Percentiles rank a stretch among this genome's conserved stretches.
Conservation (phyloP, 2,113 vertebrate species). For the Rhizomys pruinosus region DNA sequence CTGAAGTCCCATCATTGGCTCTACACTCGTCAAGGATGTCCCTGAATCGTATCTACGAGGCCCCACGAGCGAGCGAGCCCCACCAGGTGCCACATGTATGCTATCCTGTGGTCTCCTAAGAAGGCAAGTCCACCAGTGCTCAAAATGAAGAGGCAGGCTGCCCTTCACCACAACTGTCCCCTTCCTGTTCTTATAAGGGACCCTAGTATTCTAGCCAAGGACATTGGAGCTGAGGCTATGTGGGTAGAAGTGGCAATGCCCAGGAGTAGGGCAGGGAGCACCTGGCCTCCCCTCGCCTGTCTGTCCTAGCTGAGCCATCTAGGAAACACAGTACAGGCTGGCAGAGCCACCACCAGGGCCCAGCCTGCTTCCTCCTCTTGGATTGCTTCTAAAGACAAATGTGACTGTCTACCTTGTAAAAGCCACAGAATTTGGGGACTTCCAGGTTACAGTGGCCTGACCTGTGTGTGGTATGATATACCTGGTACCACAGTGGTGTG, state of each 20-base stretch:
- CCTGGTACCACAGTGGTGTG: neutral
- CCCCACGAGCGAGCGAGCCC: too few relatives aligned
- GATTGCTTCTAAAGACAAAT: neutral
- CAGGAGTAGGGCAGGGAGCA: neutral
- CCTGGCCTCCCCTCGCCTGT: too few relatives aligned
- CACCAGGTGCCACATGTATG: neutral
- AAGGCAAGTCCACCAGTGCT: rapidly evolving
- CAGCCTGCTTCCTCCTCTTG: neutral
- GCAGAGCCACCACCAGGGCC: neutral
- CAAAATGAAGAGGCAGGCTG: too few relatives aligned
- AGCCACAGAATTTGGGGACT: neutral
- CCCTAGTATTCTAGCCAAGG: neutral
- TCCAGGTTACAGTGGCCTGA: neutral
- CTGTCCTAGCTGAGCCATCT: neutral
- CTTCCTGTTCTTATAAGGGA: neutral
- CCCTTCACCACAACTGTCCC: neutral
- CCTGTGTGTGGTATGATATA: neutral
- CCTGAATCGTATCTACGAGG: neutral
- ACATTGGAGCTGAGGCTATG: neutral
- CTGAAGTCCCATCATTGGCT: neutral
- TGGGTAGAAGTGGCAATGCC: neutral
- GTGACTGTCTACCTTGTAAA: neutral
- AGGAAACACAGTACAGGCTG: neutral
- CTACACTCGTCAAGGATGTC: neutral
- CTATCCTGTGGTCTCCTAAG: neutral